Percentiles rank a stretch among this genome's conserved stretches.
Evolutionary conservation across 2,888 invertebrate genomes (phyloP).

Genomic region (Hymenopus coronatus): DNA sequence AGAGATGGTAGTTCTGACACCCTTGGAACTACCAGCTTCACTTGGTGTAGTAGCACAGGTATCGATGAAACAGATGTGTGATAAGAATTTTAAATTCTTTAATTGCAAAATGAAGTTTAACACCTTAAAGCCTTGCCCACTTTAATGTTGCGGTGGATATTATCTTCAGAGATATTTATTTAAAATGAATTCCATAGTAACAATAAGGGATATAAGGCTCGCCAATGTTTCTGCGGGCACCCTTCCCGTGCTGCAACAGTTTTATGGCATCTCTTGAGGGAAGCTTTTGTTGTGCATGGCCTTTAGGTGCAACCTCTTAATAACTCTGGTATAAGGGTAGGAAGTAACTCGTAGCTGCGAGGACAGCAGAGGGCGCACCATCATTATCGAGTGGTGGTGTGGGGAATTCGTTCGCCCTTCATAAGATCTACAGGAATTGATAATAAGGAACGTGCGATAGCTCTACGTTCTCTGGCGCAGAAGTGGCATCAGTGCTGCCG

Average conservation of each 20-base stretch:
- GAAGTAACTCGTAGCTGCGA: background rate
- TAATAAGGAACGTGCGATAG: slow-evolving; percentile 3
- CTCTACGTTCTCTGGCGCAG: background rate
- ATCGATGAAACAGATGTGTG: too few relatives aligned
- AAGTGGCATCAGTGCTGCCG: background rate
- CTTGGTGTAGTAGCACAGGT: too few relatives aligned
- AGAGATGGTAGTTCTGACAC: too few relatives aligned
- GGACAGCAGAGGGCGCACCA: background rate
- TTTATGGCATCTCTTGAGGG: background rate
- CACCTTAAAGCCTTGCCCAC: too few relatives aligned
- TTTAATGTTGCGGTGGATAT: too few relatives aligned
- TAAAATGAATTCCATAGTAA: too few relatives aligned
- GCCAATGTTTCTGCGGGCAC: background rate
- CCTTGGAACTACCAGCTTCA: too few relatives aligned
- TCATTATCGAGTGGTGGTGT: background rate
- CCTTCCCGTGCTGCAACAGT: background rate
- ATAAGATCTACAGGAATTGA: slow-evolving; percentile 13
- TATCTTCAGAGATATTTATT: too few relatives aligned
- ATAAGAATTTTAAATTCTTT: too few relatives aligned
- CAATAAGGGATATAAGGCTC: background rate
- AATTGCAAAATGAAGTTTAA: too few relatives aligned
- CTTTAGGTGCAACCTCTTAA: slow-evolving; percentile 1
- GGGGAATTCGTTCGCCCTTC: background rate
- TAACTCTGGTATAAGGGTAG: background rate
- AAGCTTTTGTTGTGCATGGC: background rate